Base-by-base conservation (phyloP, 2,797 vertebrate species). In the Argyrosomus regius region DNA sequence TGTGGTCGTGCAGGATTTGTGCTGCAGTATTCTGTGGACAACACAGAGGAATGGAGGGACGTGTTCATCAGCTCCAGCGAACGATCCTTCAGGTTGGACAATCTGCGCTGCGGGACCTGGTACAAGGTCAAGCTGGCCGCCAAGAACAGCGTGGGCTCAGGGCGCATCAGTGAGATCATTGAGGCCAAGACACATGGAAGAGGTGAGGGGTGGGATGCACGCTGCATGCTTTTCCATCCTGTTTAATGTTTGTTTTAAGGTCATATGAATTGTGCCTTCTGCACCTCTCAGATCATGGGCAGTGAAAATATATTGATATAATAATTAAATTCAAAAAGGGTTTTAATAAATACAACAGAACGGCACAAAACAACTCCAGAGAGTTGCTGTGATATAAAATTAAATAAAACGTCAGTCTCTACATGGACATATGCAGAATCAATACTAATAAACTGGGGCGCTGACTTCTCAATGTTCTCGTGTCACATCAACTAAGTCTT, bases 71-170 rank as follows among this genome's bases (percentile, higher is more conserved):
- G 97, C 94, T 98, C 98, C 61, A 96, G 95, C 0, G 98, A 99
- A 79, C 96, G 98, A n/a, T 98, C 98, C 88, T 99, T 99, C 95
- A 96, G 97, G 91, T 86, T 99, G 94, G 98, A 99, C 89, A 98
- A 98, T 88, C 96, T 99, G 84, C 97, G 97, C 89, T 99, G 98
- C 0, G 98, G 98, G 75, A 99, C 98, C 0, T 99, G 98, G 98
- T 99, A 99, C 95, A 99, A 99, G 93, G 98, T 99, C 93, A 99
- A 99, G 92, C 91, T 99, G 93, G 98, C 98, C 0, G 98, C 98
- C 81, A 99, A 99, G 93, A 99, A 99, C 96, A 99, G 98, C 0
- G 98, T 99, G 8, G 98, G 98, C 6, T 97, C 98, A 0, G 98
- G 98, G 10, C 97, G 98, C 82, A 99, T 99, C 95, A 99, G 98